Percentiles rank a stretch among this genome's conserved stretches.
These are phyloP conservation scores for Scaptomyza reducta DNA, from an alignment of 2,888 invertebrate genomes.

Conservation along the genomic window DNA sequence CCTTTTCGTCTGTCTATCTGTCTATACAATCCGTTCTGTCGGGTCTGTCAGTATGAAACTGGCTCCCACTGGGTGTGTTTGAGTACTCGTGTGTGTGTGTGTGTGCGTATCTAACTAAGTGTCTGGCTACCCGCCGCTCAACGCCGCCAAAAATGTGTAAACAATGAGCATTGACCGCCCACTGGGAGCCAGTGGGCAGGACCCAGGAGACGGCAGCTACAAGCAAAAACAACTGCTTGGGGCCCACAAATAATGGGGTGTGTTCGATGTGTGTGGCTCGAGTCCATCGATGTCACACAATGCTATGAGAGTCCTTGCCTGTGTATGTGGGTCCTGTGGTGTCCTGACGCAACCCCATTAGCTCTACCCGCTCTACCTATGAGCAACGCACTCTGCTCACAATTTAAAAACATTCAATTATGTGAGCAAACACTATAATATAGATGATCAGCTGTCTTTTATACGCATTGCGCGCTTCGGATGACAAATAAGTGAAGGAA, in stretches of 20 bases:
- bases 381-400: conserved; percentile 15
- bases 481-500: conserved; percentile 33
- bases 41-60: conserved; percentile 13
- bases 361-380: conserved; percentile 8
- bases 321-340: neutral
- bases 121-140: conserved; percentile 37
- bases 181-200: conserved; percentile 27
- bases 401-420: conserved; percentile 70
- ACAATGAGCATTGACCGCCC: conserved; percentile 73
- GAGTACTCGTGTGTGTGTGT: conserved; percentile 1
- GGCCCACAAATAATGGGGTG: conserved; percentile 37
- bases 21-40: conserved; percentile 14
- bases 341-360: conserved; percentile 4
- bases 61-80: conserved; percentile 44
- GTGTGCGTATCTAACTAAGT: conserved; percentile 23
- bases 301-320: conserved; percentile 11
- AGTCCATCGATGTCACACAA: conserved; percentile 28
- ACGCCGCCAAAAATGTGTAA: conserved; percentile 74
- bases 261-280: conserved; percentile 22
- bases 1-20: conserved; percentile 24
- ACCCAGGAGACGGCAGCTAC: conserved; percentile 11
- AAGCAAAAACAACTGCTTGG: conserved; percentile 33
- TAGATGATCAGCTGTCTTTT: conserved; percentile 44
- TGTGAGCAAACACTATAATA: conserved; percentile 68
- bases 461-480: neutral